Conservation (phyloP, 2,113 vertebrate genomes). For the Dipodomys spectabilis region DNA sequence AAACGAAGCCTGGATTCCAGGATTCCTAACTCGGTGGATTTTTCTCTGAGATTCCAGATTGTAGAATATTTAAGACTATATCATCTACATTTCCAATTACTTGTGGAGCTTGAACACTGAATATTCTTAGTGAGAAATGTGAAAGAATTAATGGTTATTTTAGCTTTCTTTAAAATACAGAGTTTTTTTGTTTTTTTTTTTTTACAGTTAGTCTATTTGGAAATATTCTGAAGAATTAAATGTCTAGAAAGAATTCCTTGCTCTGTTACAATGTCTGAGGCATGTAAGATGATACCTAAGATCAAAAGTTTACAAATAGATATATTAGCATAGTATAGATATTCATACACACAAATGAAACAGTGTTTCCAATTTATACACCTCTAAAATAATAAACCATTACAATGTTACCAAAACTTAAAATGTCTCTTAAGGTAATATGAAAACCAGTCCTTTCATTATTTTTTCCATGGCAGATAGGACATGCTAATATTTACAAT, state of each 20-base stretch:
- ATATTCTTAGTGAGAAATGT: slow-evolving; percentile 21
- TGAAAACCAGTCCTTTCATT: background rate
- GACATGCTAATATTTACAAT: slow-evolving; percentile 38
- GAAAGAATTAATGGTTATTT: background rate
- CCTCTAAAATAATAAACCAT: slow-evolving; percentile 28
- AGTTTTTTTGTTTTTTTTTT: slow-evolving; percentile 26
- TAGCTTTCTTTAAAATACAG: slow-evolving; percentile 13
- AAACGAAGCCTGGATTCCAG: slow-evolving; percentile 26
- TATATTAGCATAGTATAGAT: background rate
- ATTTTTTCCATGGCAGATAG: slow-evolving; percentile 24
- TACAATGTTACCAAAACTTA: background rate
- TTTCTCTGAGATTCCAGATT: background rate
- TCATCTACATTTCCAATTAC: background rate
- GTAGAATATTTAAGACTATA: background rate
- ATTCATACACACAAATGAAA: background rate
- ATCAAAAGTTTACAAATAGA: slow-evolving; percentile 10
- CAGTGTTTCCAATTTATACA: background rate
- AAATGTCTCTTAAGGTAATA: background rate
- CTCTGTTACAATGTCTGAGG: background rate
- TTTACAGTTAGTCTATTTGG: background rate
- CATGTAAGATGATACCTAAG: background rate
- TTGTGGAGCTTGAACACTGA: background rate
- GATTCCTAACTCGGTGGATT: background rate
- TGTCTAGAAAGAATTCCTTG: slow-evolving; percentile 47
- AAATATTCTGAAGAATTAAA: slow-evolving; percentile 35